Base-by-base conservation (phyloP, 1,140 invertebrate species). In the Pararge aegeria region DNA sequence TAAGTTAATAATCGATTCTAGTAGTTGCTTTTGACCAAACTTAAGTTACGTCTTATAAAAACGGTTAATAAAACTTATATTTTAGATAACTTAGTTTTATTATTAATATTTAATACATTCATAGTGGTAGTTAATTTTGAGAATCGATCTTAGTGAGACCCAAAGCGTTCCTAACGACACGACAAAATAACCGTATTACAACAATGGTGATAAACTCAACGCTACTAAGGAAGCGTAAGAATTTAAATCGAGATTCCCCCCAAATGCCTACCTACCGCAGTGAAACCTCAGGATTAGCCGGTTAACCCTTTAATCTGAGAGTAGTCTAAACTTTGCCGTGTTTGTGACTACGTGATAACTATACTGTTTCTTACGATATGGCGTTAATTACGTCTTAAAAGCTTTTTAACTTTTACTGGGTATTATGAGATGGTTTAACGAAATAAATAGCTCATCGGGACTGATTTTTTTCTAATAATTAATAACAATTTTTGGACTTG, bases 181-280 rank as follows among this genome's bases (percentile, higher is more conserved):
- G 38, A 16, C 15, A 42, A 16, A 42, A 18, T 0, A 42, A 42
- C 16, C 15, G 0, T 15, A 16, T 18, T 16, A 1, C 5, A 10
- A 42, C 38, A 42, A 18, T 42, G 38, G 38, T 5, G 7, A 18
- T 15, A 42, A 42, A 42, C 38, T 15, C 5, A 18, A 42, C 15
- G 34, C 44, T 19, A 20, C 20, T 49, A 29, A 40, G 16, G 46
- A 19, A 58, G 30, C 46, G 18, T 16, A 15, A 34, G 46, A 30
- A 51, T 58, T 58, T 16, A 29, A 49, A 20, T 34, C 20, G 21
- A 65, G 65, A 79, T 76, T 70, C 65, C 62, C 46, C 61, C 61
- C 66, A 68, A 76, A 79, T 74, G 71, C 63, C 63, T 74, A 85
- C 82, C 82, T 83, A 85, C 82, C 82, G 78, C 82, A 85, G 78